Base-by-base conservation (phyloP, 2,888 invertebrate species). In the Sussaba pulchella region DNA sequence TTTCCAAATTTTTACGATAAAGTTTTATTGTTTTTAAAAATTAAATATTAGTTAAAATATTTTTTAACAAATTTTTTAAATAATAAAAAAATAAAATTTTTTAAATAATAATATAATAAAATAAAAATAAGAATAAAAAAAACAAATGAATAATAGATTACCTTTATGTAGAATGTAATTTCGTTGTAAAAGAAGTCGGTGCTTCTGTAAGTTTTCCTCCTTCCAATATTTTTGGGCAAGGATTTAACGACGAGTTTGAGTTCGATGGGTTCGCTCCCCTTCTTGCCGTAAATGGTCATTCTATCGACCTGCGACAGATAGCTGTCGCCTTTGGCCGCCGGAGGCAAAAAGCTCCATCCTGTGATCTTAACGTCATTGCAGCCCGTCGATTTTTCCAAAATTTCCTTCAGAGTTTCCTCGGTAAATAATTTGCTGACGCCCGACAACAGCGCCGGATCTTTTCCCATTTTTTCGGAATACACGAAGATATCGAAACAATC, bases 161-260 rank as follows among this genome's bases (percentile, higher is more conserved):
- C 92, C 84, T 91, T 78, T 2, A 81, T 82, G 89, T 96, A 96
- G 88, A 96, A 96, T 67, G 92, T 92, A 0, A 95, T 95, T 91
- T 96, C 96, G 87, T 96, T 96, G 80, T 92, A 92, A 86, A 96
- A 96, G 89, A 96, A 96, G 61, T 95, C 95, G 2, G 93, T 87
- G 45, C 95, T 95, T 74, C 95, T 93, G 85, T 94, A 96, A 0
- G 96, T 94, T 31, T 95, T 94, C 0, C 94, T 93, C 31, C 96
- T 92, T 0, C 94, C 94, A 0, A 94, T 78, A 86, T 94, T 95
- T 67, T 93, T 93, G 0, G 96, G 96, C 83, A 96, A 93, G n/a
- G 93, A 93, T 90, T 96, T 96, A 0, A 95, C 92, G 12, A 96
- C 92, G 0, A 95, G 90, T 87, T 94, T 94, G 0, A 95, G 89